Conservation (phyloP, 2,888 invertebrate genomes). For the Chymomyza procnemis region DNA sequence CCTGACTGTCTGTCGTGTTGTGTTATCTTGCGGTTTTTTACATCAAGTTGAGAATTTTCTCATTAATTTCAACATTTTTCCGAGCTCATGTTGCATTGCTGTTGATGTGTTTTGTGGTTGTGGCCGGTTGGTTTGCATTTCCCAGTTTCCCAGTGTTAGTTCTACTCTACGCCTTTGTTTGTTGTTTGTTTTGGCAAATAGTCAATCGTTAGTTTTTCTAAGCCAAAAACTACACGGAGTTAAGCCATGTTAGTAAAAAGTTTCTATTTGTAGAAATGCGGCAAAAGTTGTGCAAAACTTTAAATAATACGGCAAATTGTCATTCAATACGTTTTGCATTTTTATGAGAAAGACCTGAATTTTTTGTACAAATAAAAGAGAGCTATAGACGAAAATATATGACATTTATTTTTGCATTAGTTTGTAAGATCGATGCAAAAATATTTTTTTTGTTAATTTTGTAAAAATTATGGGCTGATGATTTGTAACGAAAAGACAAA, state of each 20-base stretch:
- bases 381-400: background rate
- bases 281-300: conserved; percentile 11
- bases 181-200: background rate
- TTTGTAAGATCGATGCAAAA: too few relatives aligned
- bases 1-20: conserved; percentile 20
- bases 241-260: background rate
- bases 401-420: background rate
- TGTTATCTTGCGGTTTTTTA: conserved; percentile 67
- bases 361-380: too few relatives aligned
- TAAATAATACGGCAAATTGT: background rate
- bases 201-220: background rate
- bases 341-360: conserved; percentile 13
- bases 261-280: background rate
- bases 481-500: too few relatives aligned
- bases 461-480: too few relatives aligned
- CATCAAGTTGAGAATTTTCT: conserved; percentile 68
- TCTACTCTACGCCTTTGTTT: background rate
- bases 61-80: conserved; percentile 70
- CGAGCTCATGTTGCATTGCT: conserved; percentile 14
- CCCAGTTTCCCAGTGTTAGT: too few relatives aligned
- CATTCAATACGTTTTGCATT: conserved; percentile 1
- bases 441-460: too few relatives aligned
- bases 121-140: conserved; percentile 55
- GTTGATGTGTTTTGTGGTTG: conserved; percentile 69
- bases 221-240: background rate